Evolutionary conservation across 2,888 invertebrate genomes (phyloP).

Genomic region (Ophioninae sp.): DNA sequence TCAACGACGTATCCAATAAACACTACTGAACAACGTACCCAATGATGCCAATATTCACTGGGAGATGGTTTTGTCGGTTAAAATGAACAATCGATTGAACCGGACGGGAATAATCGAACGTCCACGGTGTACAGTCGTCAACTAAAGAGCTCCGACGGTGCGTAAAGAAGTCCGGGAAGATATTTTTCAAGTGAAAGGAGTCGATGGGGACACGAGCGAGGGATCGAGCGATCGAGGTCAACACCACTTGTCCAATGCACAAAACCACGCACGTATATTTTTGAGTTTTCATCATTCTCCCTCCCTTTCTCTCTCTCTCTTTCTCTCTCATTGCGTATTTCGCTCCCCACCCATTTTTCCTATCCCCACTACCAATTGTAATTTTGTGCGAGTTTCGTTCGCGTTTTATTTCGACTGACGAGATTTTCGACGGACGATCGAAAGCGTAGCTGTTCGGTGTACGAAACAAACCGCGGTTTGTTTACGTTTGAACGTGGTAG

Average conservation of each 20-base stretch:
- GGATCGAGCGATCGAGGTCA: slow-evolving; percentile 74
- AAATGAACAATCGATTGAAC: slow-evolving; percentile 47
- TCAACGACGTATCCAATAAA: not conserved
- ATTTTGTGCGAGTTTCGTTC: slow-evolving; percentile 15
- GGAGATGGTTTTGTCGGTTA: not conserved
- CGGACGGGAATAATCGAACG: slow-evolving; percentile 52
- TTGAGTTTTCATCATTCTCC: not conserved
- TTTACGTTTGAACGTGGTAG: too few relatives aligned
- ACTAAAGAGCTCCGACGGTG: slow-evolving; percentile 64
- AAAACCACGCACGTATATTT: not conserved
- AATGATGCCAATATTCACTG: not conserved
- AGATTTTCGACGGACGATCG: not conserved
- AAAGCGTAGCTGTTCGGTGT: not conserved
- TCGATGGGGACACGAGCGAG: slow-evolving; percentile 41
- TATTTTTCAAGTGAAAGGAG: slow-evolving; percentile 80
- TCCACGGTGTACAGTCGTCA: slow-evolving; percentile 48
- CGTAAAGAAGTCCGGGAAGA: slow-evolving; percentile 74
- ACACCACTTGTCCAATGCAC: slow-evolving; percentile 47
- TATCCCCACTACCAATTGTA: slow-evolving; percentile 5
- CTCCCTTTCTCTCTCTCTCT: slow-evolving; percentile 53
- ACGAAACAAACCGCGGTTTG: too few relatives aligned
- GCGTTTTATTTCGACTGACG: not conserved
- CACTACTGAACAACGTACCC: not conserved
- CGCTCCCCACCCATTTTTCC: slow-evolving; percentile 44
- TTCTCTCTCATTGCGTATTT: slow-evolving; percentile 58